Base-by-base conservation (phyloP, 2,888 invertebrate species). In the Polyploca ridens region DNA sequence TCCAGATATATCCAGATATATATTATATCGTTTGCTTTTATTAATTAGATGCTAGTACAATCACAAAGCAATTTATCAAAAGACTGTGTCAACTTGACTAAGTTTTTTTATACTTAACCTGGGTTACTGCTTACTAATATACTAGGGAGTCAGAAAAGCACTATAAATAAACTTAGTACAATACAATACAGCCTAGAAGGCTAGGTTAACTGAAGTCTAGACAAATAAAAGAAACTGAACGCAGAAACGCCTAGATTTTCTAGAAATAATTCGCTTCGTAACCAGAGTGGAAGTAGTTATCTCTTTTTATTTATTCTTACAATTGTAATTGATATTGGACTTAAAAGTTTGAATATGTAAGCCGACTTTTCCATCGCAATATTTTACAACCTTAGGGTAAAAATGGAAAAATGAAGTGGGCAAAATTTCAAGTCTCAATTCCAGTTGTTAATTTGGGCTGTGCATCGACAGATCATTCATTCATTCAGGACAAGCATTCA, bases 171-270 rank as follows among this genome's bases (percentile, higher is more conserved):
- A 67, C 33, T 33, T 46, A 58, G 63, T 62, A 60, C 19, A 60
- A 58, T 60, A 46, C 57, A 27, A n/a, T 33, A 13, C 44, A 58
- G 58, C 46, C 16, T 41, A 44, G 0, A 13, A 33, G 62, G n/a
- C 64, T 67, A 46, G 61, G 62, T 58, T 63, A 63, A 64, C 58
- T 19, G 54, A 10, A 63, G 59, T 58, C 63, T 33, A 63, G 60
- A 62, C 54, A 54, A 54, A 54, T 54, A 54, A 54, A 46, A 61
- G 60, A 64, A 63, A 57, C 35, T 46, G 14, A 62, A 57, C 49
- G 35, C 64, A 66, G 49, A 54, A 63, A 63, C 57, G 44, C 62
- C 62, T 66, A 61, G 62, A 62, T 62, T 62, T 60, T 46, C 49
- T 8, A 54, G 49, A 54, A 54, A 54, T 19, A 54, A 54, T 62